Percentiles rank a stretch among this genome's conserved stretches.
phyloP scores from a whole-genome alignment of 2,888 invertebrate species.

The Tinea trinotella region DNA sequence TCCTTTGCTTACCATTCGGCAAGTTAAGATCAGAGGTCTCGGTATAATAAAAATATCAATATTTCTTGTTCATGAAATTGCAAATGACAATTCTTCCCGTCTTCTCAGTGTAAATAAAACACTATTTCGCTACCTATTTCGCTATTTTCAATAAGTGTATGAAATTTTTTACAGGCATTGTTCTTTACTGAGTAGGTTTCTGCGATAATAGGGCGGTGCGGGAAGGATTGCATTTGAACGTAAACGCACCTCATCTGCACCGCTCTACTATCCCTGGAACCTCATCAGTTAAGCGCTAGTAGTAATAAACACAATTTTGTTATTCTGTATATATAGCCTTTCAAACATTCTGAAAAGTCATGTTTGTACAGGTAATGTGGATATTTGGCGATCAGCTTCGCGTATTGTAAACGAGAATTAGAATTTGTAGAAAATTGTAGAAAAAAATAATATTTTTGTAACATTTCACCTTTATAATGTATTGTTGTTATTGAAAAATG shows the following conservation, averaged over 20 bases:
- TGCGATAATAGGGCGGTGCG: too few relatives aligned
- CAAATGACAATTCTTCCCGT: too few relatives aligned
- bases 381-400: slow-evolving; percentile 70
- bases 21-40: too few relatives aligned
- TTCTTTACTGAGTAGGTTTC: too few relatives aligned
- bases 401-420: slow-evolving; percentile 32
- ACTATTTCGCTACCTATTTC: neutral
- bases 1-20: too few relatives aligned
- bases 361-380: slow-evolving; percentile 69
- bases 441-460: neutral
- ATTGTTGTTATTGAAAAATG: neutral
- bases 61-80: neutral
- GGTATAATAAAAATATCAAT: too few relatives aligned
- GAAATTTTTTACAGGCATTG: too few relatives aligned
- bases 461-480: neutral
- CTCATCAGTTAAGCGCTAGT: too few relatives aligned
- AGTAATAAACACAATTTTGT: slow-evolving; percentile 29
- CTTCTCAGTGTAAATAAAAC: neutral
- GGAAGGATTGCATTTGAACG: too few relatives aligned
- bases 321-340: slow-evolving; percentile 59
- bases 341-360: slow-evolving; percentile 37
- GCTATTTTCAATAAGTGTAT: too few relatives aligned
- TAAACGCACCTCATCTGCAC: too few relatives aligned
- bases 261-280: too few relatives aligned
- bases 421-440: neutral